Conservation (phyloP, 37 sponge, comb jelly and placozoan genomes). For the Theonella swinhoei region DNA sequence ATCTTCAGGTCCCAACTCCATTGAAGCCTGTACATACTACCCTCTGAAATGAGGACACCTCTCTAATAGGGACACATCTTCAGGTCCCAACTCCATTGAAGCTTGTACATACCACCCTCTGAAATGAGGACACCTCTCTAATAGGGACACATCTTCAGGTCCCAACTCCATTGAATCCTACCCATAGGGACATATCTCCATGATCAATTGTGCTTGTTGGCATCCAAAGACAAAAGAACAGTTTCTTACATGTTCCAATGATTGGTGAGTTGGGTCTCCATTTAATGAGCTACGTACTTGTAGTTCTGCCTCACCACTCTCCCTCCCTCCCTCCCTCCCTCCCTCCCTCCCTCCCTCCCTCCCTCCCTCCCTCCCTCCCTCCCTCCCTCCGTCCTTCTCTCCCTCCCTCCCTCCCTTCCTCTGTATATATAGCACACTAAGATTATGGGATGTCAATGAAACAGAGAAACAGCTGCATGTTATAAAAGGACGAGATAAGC, state of each 20-base stretch:
- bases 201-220: constrained; percentile 87
- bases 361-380: neutral
- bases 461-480: constrained; percentile 83
- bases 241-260: constrained; percentile 89
- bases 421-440: constrained; percentile 59
- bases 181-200: constrained; percentile 81
- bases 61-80: too few species aligned
- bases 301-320: neutral
- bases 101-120: too few species aligned
- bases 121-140: too few species aligned
- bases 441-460: constrained; percentile 87
- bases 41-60: too few species aligned
- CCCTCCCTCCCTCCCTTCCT: too few species aligned
- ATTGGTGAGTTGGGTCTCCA: constrained; percentile 72
- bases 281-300: neutral
- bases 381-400: neutral
- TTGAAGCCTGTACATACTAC: too few species aligned
- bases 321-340: neutral
- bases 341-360: neutral
- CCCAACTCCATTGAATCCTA: too few species aligned
- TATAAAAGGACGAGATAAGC: constrained; percentile 78
- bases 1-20: too few species aligned
- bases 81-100: too few species aligned
- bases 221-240: constrained; percentile 81
- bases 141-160: too few species aligned